phyloP scores from a whole-genome alignment of 1,140 invertebrate species.

The Zaprionus tsacasi region DNA sequence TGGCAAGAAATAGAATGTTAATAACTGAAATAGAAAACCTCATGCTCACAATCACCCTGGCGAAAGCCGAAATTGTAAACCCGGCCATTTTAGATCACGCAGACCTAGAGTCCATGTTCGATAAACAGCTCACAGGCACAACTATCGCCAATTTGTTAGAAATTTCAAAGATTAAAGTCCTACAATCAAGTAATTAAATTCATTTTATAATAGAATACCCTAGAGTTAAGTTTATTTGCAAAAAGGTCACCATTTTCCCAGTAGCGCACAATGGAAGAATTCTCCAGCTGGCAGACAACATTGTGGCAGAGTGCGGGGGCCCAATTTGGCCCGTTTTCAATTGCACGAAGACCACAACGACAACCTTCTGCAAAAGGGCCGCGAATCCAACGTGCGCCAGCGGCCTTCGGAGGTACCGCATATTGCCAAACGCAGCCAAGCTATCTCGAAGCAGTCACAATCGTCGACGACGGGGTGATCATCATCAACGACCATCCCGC shows the following conservation, averaged over 20 bases:
- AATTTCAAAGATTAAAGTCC: background rate
- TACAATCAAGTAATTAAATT: background rate
- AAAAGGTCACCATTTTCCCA: too few relatives aligned
- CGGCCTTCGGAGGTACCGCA: background rate
- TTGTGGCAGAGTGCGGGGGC: background rate
- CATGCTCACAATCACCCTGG: background rate
- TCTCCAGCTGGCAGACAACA: background rate
- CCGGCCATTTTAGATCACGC: background rate
- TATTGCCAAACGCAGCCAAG: background rate
- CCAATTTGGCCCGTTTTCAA: background rate
- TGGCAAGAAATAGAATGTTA: conserved; percentile 4
- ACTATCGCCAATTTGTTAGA: background rate
- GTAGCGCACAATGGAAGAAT: background rate
- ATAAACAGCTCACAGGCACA: background rate
- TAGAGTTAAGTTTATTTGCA: background rate
- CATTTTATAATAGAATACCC: background rate
- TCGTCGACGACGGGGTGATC: background rate
- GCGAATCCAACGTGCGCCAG: background rate
- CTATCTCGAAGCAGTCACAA: background rate
- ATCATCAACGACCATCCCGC: background rate
- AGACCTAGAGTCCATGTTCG: background rate
- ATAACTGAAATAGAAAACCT: background rate
- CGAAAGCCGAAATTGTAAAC: background rate
- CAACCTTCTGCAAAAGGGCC: background rate
- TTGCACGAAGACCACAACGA: background rate